A percentile compares a stretch with the other conserved stretches of the same genome.
These are phyloP conservation scores for Lasioglossum zephyrum DNA, from an alignment of 2,888 invertebrate species.

Conservation along the genomic window DNA sequence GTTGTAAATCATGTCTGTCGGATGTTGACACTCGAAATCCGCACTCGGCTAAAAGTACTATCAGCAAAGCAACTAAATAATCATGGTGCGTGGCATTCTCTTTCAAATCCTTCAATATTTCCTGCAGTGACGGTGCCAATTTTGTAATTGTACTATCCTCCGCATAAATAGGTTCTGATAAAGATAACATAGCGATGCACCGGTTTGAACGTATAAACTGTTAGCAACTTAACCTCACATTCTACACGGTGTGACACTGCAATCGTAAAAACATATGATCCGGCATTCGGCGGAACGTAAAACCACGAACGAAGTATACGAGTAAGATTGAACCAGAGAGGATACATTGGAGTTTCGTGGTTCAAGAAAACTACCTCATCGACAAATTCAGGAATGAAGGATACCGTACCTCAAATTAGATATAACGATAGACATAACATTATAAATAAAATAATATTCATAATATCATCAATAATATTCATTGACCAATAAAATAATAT, in stretches of 20 bases:
- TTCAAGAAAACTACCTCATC: not conserved
- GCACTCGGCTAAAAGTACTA: conserved; percentile 75
- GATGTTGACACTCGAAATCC: conserved; percentile 68
- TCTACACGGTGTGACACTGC: not conserved
- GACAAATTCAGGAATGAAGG: not conserved
- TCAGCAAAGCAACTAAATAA: conserved; percentile 75
- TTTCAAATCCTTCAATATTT: conserved; percentile 61
- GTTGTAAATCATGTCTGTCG: not conserved
- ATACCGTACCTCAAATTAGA: not conserved
- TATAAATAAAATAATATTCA: no score
- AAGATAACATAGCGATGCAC: conserved; percentile 4
- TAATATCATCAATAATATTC: no score
- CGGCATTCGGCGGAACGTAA: not conserved
- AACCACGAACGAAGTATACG: not conserved
- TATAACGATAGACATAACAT: no score
- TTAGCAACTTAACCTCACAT: conserved; percentile 18
- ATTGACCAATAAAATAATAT: no score
- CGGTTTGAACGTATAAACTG: not conserved
- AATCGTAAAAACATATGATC: not conserved
- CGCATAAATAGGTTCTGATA: conserved; percentile 65
- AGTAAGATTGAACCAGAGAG: not conserved
- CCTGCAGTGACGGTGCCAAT: conserved; percentile 71
- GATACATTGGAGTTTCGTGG: no score
- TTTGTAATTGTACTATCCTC: conserved; percentile 75
- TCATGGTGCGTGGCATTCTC: conserved; percentile 74